Evolutionary conservation across 2,888 invertebrate genomes (phyloP).

Genomic region (Oscheius onirici): DNA sequence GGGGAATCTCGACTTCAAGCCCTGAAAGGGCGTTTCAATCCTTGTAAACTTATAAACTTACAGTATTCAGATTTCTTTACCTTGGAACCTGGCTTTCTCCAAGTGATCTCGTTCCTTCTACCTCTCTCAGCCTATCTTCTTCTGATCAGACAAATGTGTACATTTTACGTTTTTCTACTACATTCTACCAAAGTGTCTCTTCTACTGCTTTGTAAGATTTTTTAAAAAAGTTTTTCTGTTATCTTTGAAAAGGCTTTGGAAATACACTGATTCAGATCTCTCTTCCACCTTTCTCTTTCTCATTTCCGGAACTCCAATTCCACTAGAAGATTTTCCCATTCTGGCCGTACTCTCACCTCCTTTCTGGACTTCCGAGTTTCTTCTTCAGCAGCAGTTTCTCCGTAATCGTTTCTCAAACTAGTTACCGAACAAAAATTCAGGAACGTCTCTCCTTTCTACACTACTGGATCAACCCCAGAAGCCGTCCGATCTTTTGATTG

Average conservation of each 20-base stretch:
- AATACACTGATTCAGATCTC: too few relatives aligned
- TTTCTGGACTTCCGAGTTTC: slow-evolving; percentile 1
- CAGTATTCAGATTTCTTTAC: background rate
- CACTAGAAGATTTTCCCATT: background rate
- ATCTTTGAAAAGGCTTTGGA: too few relatives aligned
- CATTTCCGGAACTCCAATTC: background rate
- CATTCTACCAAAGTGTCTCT: background rate
- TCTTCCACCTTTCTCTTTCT: slow-evolving; percentile 1
- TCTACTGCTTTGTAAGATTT: background rate
- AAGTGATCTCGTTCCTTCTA: background rate
- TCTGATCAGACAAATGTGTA: background rate
- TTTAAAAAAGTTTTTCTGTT: slow-evolving; percentile 2
- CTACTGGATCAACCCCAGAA: background rate
- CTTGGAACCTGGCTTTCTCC: background rate
- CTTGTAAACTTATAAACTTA: background rate
- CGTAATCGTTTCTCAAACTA: background rate
- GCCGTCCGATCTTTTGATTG: slow-evolving; percentile 31
- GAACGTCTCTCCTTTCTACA: background rate
- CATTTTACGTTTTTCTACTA: background rate
- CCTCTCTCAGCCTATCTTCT: background rate
- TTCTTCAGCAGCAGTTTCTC: slow-evolving; percentile 25
- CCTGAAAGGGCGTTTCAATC: too few relatives aligned
- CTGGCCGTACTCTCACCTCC: slow-evolving; percentile 7
- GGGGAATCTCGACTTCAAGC: too few relatives aligned
- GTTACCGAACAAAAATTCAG: background rate